These are phyloP conservation scores for Watersipora subatra DNA, from an alignment of 1,140 invertebrate genomes.

Conservation along the genomic window DNA sequence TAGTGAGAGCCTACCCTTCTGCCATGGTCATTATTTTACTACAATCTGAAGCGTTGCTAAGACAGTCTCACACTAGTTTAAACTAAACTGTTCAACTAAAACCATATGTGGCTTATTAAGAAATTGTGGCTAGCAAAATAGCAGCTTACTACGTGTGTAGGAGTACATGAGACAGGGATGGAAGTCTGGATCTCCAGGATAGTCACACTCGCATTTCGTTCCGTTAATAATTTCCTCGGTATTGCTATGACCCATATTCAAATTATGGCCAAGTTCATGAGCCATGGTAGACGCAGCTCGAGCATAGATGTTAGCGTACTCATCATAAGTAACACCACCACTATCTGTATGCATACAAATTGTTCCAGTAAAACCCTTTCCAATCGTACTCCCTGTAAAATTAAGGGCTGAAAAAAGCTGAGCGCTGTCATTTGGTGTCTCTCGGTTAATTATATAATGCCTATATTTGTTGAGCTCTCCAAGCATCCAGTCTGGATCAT, in stretches of 20 bases:
- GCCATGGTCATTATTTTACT: no score
- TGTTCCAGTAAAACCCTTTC: conserved; percentile 90
- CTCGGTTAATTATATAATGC: conserved; percentile 56
- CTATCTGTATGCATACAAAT: conserved; percentile 95
- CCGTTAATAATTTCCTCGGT: no score
- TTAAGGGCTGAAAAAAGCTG: conserved; percentile 67
- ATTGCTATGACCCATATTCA: conserved; percentile 85
- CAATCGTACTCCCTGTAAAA: conserved; percentile 66
- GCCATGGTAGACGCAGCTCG: conserved; percentile 90
- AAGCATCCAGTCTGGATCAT: conserved; percentile 71
- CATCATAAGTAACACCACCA: conserved; percentile 67
- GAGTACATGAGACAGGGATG: not conserved
- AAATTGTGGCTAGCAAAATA: no score
- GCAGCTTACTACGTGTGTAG: not conserved
- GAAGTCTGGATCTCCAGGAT: not conserved
- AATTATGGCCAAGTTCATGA: conserved; percentile 98
- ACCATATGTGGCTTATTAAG: no score
- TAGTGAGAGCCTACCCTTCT: no score
- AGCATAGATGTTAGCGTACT: conserved; percentile 61
- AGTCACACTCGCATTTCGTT: not conserved
- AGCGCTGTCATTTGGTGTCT: conserved; percentile 90
- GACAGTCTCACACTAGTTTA: no score
- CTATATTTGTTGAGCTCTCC: conserved; percentile 79
- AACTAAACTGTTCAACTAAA: no score
- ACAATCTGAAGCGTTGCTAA: no score